Evolutionary conservation across 2,113 vertebrate genomes (phyloP), one percentile per base, ranked within the genome.

Genomic region (Halichoeres trimaculatus): DNA sequence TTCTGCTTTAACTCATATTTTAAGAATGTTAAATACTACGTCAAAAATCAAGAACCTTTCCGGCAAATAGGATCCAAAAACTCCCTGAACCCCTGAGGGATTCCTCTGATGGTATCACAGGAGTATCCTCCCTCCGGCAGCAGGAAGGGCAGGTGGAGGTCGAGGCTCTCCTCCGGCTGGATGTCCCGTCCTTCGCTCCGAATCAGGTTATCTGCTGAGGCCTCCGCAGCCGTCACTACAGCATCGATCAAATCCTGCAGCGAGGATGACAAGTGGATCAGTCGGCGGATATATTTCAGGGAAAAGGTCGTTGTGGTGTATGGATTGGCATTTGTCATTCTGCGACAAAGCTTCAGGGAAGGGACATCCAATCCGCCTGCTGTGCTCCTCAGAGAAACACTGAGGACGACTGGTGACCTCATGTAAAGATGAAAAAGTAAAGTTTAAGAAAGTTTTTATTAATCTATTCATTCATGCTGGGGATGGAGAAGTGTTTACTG

Each of bases 51-150:
- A 1, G 23, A 71, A 97, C 97, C 97, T 95, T 95, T 95, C 81
- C 90, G 94, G 86, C 94, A 96, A 12, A 98, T 90, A 0, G 96
- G 96, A 61, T 98, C 96, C 82, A 99, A 83, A 87, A 98, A 98
- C 55, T 98, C 96, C 48, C 93, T 93, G 23, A 99, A 93, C 17
- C 96, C 96, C 10, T 88, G 95, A 12, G 97, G 97, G 76, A 97
- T 91, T 78, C 96, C 96, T 84, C 92, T 94, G 76, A 98, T 92
- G 0, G 94, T 94, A 58, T 97, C 95, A 5, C 97, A 96, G 55
- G 96, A 96, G 86, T 98, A 97, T 43, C 97, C 96, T 26, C 96
- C 97, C 91, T 97, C 96, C 1, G 97, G 97, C 78, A 99, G 70
- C 71, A 98, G 95, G 87, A 98, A 97, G 48, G 97, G 97, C 36